Evolutionary conservation across 2,113 vertebrate genomes (phyloP).

Genomic region (Phrynocephalus versicolor): DNA sequence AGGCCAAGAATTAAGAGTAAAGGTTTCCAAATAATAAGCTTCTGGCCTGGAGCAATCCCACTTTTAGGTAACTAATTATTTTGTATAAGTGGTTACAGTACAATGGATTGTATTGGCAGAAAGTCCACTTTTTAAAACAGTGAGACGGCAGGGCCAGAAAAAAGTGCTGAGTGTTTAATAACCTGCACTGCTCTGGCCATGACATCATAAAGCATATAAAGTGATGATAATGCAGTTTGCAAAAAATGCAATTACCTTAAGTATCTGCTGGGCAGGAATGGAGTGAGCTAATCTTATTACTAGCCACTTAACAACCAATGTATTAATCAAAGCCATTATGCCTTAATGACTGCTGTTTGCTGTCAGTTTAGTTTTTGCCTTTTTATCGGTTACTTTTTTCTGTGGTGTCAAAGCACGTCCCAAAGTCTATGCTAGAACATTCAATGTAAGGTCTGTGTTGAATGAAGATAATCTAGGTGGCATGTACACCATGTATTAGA

Average conservation of each 20-base stretch:
- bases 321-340: constrained; percentile 82
- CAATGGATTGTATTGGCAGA: constrained; percentile 34
- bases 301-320: constrained; percentile 78
- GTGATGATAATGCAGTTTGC: constrained; percentile 91
- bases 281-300: constrained; percentile 82
- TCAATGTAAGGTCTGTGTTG: neutral
- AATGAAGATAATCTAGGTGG: neutral
- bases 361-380: constrained; percentile 57
- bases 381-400: constrained; percentile 38
- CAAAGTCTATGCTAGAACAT: constrained; percentile 25
- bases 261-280: constrained; percentile 80
- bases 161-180: constrained; percentile 69
- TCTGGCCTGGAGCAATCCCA: neutral
- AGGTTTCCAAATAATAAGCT: neutral
- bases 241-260: constrained; percentile 94
- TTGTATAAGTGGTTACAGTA: neutral
- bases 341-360: constrained; percentile 53
- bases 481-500: neutral
- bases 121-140: constrained; percentile 37
- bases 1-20: neutral
- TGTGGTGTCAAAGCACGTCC: constrained; percentile 30
- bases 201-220: constrained; percentile 83
- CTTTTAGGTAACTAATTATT: constrained; percentile 3
- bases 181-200: constrained; percentile 58
- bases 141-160: constrained; percentile 36